Conservation (phyloP, 2,113 vertebrate genomes). For the Ameiurus melas region DNA sequence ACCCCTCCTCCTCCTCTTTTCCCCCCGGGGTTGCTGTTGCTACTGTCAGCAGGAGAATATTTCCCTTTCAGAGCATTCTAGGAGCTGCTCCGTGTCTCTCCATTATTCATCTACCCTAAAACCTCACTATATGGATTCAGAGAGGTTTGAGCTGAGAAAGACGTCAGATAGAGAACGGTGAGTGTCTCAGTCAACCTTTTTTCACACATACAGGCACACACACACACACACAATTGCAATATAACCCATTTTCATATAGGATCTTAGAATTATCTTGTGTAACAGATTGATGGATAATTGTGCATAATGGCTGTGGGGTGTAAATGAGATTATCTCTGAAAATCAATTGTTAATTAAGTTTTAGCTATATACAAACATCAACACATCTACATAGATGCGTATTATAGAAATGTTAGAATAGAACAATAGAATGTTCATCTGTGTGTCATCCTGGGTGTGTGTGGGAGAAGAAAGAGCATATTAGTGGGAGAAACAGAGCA, state of each 20-base stretch:
- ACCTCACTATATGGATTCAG: not conserved
- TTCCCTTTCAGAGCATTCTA: not conserved
- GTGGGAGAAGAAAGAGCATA: constrained; percentile 12
- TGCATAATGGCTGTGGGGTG: not conserved
- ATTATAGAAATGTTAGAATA: not conserved
- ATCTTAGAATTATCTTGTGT: not conserved
- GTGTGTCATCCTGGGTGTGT: constrained; percentile 46
- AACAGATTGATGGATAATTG: not conserved
- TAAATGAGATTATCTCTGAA: not conserved
- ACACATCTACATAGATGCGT: not conserved
- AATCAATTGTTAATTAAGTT: not conserved
- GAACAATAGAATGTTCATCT: constrained; percentile 38
- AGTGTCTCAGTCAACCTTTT: constrained; percentile 6
- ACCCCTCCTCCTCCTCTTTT: too few relatives aligned
- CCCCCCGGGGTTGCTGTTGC: constrained; percentile 21
- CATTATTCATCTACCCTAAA: constrained; percentile 1
- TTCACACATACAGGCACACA: not conserved
- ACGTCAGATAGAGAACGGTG: constrained; percentile 18
- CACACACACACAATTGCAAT: not conserved
- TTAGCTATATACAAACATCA: constrained; percentile 9
- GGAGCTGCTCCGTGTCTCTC: constrained; percentile 21
- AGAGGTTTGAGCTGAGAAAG: not conserved
- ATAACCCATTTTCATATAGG: not conserved
- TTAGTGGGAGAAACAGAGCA: constrained; percentile 10
- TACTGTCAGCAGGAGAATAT: constrained; percentile 38